Evolutionary conservation across 1,140 invertebrate species (phyloP), one percentile per base, ranked within the genome.

Genomic region (Sipha flava): DNA sequence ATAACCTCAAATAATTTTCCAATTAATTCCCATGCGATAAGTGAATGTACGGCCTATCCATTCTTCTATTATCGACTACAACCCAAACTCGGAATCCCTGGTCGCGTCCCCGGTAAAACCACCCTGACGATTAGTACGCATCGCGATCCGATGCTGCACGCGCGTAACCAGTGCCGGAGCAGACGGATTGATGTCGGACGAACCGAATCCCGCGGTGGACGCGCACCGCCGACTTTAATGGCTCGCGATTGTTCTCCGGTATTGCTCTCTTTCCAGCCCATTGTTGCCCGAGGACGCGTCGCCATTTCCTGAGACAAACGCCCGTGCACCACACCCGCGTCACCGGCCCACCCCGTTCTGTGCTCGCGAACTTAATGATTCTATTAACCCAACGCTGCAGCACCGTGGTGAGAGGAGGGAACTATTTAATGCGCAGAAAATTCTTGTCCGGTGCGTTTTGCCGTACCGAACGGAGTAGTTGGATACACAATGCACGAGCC

Each of bases 201-300:
- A 73, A 47, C 54, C 18, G 47, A 73, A 52, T 73, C 26, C 66
- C n/a, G n/a, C n/a, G n/a, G 21, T 45, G 43, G 7, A 72, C 45
- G 43, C 34, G 21, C 29, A 73, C 70, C 37, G 54, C 29, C 54
- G 54, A 73, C 47, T 73, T 52, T 73, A 73, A 52, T 73, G 70
- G 45, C n/a, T 5, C 29, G n/a, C n/a, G 29, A 73, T 73, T 73
- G 70, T 73, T 73, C 45, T 7, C 29, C n/a, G n/a, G 16, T 45
- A 47, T 72, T 72, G 18, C 68, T 47, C 68, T 52, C 47, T 54
- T 73, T 73, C 10, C 23, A 73, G 70, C 4, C 47, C 45, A 73
- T 73, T 73, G 70, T 73, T 73, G 29, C 54, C 4, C 14, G 45
- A 47, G 43, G n/a, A 49, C 21, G 16, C 68, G 14, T 12, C 43